Percentiles rank a stretch among this genome's conserved stretches.
These are phyloP conservation scores for Thera britannica DNA, from an alignment of 2,888 invertebrate species.

Conservation along the genomic window DNA sequence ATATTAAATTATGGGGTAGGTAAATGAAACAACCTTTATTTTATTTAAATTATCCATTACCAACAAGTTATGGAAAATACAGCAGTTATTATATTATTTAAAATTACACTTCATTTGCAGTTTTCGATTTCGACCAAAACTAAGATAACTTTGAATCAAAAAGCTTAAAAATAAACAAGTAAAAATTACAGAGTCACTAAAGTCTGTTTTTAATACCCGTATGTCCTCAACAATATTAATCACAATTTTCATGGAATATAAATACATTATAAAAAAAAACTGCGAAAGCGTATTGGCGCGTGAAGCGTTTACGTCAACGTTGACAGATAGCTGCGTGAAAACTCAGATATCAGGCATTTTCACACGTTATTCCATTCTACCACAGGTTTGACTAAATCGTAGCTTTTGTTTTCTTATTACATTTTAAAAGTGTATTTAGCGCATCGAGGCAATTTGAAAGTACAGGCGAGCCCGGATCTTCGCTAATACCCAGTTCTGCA, in stretches of 20 bases:
- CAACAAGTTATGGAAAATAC: too few species aligned
- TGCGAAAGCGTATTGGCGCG: constrained; percentile 52
- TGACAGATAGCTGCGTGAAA: constrained; percentile 71
- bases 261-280: neutral
- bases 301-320: constrained; percentile 58
- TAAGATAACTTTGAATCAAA: neutral
- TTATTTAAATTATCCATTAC: too few species aligned
- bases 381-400: constrained; percentile 58
- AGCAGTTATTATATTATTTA: too few species aligned
- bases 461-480: constrained; percentile 50
- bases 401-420: constrained; percentile 62
- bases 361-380: constrained; percentile 56
- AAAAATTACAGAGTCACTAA: neutral
- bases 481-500: constrained; percentile 63
- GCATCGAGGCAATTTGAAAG: constrained; percentile 57
- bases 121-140: neutral
- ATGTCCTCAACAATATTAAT: constrained; percentile 20
- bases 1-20: too few species aligned
- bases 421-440: constrained; percentile 32
- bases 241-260: neutral
- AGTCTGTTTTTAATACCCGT: neutral
- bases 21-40: too few species aligned
- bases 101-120: neutral
- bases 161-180: neutral
- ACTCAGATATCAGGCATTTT: constrained; percentile 61